These are phyloP conservation scores for Kradibia gibbosae DNA, from an alignment of 1,140 invertebrate genomes.

Conservation along the genomic window DNA sequence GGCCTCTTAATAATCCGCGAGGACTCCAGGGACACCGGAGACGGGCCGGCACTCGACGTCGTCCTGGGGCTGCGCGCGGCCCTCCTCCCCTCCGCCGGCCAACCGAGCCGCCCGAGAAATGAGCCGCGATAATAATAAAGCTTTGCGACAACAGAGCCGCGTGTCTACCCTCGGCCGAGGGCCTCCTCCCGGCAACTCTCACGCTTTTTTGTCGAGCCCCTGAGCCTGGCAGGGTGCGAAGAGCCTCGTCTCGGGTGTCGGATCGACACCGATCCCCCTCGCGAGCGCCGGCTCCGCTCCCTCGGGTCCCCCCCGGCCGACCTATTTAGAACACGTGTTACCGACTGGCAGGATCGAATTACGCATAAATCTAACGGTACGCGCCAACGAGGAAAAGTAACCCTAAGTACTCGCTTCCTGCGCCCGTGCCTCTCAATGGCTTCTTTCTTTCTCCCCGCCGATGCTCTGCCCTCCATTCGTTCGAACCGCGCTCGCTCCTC, in stretches of 20 bases:
- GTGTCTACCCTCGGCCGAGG: not conserved
- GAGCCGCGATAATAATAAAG: slow-evolving; percentile 13
- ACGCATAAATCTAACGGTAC: slow-evolving; percentile 37
- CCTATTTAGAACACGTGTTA: slow-evolving; percentile 32
- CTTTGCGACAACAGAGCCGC: not conserved
- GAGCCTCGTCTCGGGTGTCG: slow-evolving; percentile 38
- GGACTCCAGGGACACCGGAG: slow-evolving; percentile 4
- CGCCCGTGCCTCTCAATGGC: not conserved
- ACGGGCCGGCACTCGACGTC: not conserved
- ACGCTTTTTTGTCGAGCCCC: not conserved
- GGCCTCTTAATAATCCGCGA: not conserved
- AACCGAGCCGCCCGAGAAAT: not conserved
- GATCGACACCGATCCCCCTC: not conserved
- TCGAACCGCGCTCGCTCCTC: not conserved
- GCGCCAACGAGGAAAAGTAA: not conserved
- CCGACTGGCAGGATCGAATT: slow-evolving; percentile 36
- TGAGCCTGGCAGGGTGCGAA: slow-evolving; percentile 25
- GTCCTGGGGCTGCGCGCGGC: slow-evolving; percentile 13
- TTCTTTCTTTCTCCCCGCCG: not conserved
- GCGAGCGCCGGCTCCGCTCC: not conserved
- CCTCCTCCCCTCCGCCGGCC: too few species aligned
- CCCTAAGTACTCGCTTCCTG: slow-evolving; percentile 38
- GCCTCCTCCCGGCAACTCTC: not conserved
- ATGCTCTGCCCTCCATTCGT: not conserved
- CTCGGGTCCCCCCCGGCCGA: not conserved